Base-by-base conservation (phyloP, 1,140 invertebrate species). In the Drosophila kanapiae region DNA sequence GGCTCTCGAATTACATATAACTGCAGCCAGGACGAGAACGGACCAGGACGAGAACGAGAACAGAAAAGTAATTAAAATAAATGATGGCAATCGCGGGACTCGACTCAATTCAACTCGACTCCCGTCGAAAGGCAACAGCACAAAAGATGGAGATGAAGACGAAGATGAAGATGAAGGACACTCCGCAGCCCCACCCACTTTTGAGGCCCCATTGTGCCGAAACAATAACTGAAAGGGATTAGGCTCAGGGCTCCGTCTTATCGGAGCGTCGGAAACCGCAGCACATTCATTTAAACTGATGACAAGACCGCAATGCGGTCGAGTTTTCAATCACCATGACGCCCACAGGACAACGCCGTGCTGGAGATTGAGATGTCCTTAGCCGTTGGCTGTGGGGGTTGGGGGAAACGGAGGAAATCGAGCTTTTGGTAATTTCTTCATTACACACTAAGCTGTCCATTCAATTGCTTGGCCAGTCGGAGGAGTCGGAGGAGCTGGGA, bases 271-370 rank as follows among this genome's bases (percentile, higher is more conserved):
- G 67, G 78, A 77, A 77, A 76, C 83, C 83, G 79, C 70, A 78
- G 76, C 67, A 75, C 85, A 87, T 87, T 88, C 74, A 81, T 87
- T 90, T 78, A 67, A 90, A 87, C 86, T 90, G 84, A 87, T 87
- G 84, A 87, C 80, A 90, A 78, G 80, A 69, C 84, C 85, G 84
- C 84, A 90, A 62, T 87, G 84, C 84, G 84, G 84, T 87, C 63
- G 80, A 84, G 85, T 90, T 87, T 87, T 87, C 84, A 87, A 87
- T 87, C 84, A 87, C 85, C 84, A 84, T 81, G 85, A 88, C 80
- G 74, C 70, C 70, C 70, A 72, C 68, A 74, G 70, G 70, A 74
- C 67, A 72, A 49, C 54, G 49, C n/a, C 70, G 45, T 72, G 64
- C 60, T 61, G 67, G 37, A 67, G 59, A 42, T 74, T 47, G 53